Evolutionary conservation across 2,113 vertebrate genomes (phyloP).

Genomic region (Pogonocichla stellata): DNA sequence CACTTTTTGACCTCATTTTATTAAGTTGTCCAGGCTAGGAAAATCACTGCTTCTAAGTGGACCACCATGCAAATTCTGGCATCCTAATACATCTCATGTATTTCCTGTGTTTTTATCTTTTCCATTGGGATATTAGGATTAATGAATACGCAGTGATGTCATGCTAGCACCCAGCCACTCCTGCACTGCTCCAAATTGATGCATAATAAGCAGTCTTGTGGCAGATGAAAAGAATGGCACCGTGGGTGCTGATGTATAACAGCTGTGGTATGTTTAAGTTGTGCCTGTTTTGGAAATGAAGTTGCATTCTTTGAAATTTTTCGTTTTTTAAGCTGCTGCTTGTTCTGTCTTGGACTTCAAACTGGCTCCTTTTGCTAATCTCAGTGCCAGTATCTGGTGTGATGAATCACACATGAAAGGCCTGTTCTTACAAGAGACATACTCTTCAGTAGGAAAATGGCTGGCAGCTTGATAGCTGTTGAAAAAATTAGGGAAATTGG

Average conservation of each 20-base stretch:
- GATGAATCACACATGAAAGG: background rate
- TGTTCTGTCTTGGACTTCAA: background rate
- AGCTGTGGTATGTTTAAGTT: background rate
- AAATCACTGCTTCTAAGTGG: background rate
- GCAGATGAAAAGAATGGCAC: background rate
- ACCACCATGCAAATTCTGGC: background rate
- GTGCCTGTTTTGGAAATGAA: background rate
- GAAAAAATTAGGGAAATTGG: background rate
- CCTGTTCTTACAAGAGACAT: background rate
- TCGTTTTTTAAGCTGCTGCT: background rate
- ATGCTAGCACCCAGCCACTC: background rate
- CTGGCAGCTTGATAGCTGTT: background rate
- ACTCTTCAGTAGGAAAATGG: background rate
- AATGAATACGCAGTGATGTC: background rate
- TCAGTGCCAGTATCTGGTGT: background rate
- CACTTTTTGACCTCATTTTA: background rate
- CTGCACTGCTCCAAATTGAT: background rate
- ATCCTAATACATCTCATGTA: background rate
- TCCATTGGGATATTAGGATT: background rate
- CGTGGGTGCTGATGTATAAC: background rate
- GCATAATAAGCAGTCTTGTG: background rate
- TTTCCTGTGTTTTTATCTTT: background rate
- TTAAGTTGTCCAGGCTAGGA: background rate
- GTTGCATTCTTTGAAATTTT: background rate
- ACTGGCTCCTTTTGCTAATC: background rate